These are phyloP conservation scores for Trissolcus basalis DNA, from an alignment of 1,140 invertebrate species.

Conservation along the genomic window DNA sequence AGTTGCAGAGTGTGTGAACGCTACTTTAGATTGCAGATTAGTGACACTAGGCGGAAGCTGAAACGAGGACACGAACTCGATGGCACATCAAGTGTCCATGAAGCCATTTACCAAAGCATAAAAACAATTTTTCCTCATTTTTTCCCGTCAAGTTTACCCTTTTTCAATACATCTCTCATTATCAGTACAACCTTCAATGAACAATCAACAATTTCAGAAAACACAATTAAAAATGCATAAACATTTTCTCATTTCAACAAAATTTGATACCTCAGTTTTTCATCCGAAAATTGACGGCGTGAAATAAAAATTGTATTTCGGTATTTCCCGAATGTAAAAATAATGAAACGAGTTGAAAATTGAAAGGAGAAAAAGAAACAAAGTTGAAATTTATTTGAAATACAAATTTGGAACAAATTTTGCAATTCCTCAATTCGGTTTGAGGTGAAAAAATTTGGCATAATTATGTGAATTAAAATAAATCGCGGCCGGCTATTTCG, in stretches of 20 bases:
- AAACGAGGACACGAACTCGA: slow-evolving; percentile 56
- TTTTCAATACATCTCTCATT: not conserved
- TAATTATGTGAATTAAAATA: slow-evolving; percentile 29
- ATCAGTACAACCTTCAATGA: not conserved
- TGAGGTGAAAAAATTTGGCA: slow-evolving; percentile 6
- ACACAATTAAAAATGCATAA: too few relatives aligned
- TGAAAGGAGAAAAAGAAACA: too few relatives aligned
- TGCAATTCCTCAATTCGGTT: slow-evolving; percentile 34
- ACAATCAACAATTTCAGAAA: slow-evolving; percentile 21
- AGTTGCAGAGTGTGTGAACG: slow-evolving; percentile 45
- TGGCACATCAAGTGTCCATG: slow-evolving; percentile 54
- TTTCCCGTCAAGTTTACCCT: not conserved
- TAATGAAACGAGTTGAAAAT: too few relatives aligned
- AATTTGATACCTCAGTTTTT: too few relatives aligned
- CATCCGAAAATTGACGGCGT: too few relatives aligned
- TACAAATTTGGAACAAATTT: too few relatives aligned
- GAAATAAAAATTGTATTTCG: too few relatives aligned
- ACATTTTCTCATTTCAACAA: too few relatives aligned
- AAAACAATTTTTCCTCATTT: slow-evolving; percentile 13
- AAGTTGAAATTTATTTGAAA: too few relatives aligned
- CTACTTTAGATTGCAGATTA: slow-evolving; percentile 58
- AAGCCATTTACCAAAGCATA: slow-evolving; percentile 50
- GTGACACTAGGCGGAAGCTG: slow-evolving; percentile 56
- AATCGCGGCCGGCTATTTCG: slow-evolving; percentile 28
- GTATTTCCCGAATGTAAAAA: too few relatives aligned